Evolutionary conservation across 2,888 invertebrate species (phyloP).

Genomic region (Hermaeophaga mercurialis): DNA sequence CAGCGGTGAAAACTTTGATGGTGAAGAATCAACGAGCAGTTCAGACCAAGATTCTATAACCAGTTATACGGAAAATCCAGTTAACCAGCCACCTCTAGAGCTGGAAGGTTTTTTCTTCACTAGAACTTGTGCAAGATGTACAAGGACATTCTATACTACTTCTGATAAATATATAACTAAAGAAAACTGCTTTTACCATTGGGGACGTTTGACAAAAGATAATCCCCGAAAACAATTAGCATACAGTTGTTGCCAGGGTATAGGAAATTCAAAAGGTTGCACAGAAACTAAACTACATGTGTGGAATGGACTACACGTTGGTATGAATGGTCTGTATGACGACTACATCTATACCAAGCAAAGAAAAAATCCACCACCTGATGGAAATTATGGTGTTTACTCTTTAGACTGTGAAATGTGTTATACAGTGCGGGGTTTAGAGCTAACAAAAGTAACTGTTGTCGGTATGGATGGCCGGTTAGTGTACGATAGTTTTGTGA

Average conservation of each 20-base stretch:
- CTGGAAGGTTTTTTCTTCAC: constrained; percentile 2
- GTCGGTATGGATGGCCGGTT: constrained; percentile 74
- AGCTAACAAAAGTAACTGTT: constrained; percentile 86
- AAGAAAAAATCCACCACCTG: constrained; percentile 64
- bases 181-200: constrained; percentile 85
- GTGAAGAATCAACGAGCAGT: constrained; percentile 65
- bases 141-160: constrained; percentile 37
- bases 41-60: constrained; percentile 17
- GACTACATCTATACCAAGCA: constrained; percentile 37
- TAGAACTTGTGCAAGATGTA: constrained; percentile 38
- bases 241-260: constrained; percentile 70
- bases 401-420: constrained; percentile 98
- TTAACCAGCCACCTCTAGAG: constrained; percentile 19
- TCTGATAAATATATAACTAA: constrained; percentile 66
- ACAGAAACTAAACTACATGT: constrained; percentile 71
- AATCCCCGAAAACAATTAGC: constrained; percentile 34
- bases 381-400: constrained; percentile 65
- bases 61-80: constrained; percentile 10
- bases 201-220: constrained; percentile 71
- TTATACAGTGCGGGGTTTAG: constrained; percentile 84
- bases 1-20: constrained; percentile 30
- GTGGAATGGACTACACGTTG: constrained; percentile 69
- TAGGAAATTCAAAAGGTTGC: constrained; percentile 66
- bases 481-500: constrained; percentile 84
- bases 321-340: constrained; percentile 73